A percentile compares a stretch with the other conserved stretches of the same genome.
Evolutionary conservation across 2,113 vertebrate species (phyloP).

Genomic region (Psophia crepitans): DNA sequence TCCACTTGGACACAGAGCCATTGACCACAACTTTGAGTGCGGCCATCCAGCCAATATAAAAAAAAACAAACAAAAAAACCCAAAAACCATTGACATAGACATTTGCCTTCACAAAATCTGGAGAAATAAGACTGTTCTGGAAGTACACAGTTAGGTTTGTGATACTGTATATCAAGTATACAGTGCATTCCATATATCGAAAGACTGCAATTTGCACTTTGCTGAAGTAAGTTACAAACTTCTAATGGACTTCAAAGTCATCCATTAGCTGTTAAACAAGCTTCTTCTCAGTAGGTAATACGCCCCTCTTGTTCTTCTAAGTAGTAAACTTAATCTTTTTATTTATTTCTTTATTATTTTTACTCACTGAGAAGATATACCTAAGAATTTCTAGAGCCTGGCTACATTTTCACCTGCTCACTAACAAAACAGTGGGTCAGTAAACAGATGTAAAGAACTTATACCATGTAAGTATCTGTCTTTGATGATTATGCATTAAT

Average conservation of each 20-base stretch:
- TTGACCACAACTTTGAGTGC: too few relatives aligned
- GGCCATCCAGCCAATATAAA: too few relatives aligned
- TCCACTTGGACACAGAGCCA: too few relatives aligned
- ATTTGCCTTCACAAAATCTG: background rate
- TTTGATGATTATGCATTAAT: background rate
- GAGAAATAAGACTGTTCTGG: background rate
- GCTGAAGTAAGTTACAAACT: background rate
- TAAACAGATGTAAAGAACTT: background rate
- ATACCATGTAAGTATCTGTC: rapidly evolving
- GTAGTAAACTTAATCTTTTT: background rate
- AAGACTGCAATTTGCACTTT: background rate
- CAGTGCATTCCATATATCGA: background rate
- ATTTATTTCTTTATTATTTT: background rate
- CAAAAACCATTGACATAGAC: background rate
- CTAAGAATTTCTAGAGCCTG: background rate
- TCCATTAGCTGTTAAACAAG: background rate
- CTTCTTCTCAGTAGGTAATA: background rate
- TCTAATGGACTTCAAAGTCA: background rate
- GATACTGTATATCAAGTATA: background rate
- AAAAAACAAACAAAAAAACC: too few relatives aligned
- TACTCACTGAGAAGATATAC: background rate
- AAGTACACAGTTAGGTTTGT: background rate
- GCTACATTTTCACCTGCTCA: background rate
- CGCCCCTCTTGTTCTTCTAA: background rate
- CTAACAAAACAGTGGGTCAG: rapidly evolving